These are phyloP conservation scores for Arvicanthis niloticus DNA, from an alignment of 2,113 vertebrate genomes.

Conservation along the genomic window DNA sequence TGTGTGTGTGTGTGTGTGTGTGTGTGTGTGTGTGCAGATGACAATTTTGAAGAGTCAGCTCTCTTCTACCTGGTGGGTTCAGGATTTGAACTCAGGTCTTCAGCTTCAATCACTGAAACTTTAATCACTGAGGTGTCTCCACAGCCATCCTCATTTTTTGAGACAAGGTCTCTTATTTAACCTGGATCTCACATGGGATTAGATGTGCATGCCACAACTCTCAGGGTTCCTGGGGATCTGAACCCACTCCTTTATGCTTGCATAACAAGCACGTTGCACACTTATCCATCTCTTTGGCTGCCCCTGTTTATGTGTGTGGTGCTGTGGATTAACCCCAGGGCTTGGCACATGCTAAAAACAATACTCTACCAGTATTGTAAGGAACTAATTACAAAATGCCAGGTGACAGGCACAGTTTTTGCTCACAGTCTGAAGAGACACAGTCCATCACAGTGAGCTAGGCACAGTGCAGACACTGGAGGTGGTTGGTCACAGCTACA, in stretches of 20 bases:
- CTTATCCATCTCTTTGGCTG: background rate
- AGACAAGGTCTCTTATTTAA: background rate
- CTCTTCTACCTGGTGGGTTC: background rate
- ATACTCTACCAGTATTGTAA: background rate
- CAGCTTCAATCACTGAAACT: background rate
- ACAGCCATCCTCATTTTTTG: background rate
- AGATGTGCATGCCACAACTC: background rate
- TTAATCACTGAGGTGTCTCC: background rate
- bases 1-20: background rate
- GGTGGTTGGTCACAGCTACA: too few species aligned
- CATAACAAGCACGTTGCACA: too few species aligned
- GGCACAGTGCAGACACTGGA: background rate
- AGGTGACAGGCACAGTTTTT: fast-evolving
- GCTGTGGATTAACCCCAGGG: background rate
- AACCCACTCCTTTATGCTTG: background rate
- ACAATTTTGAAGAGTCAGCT: too few species aligned
- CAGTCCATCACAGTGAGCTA: too few species aligned
- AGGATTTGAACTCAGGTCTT: background rate
- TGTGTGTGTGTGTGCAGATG: background rate
- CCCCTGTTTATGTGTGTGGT: background rate
- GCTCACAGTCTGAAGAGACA: background rate
- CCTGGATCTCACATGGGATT: background rate
- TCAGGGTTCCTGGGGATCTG: background rate
- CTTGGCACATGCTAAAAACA: too few species aligned
- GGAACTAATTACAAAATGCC: background rate